Evolutionary conservation across 2,797 vertebrate species (phyloP).

Genomic region (Coilia nasus): DNA sequence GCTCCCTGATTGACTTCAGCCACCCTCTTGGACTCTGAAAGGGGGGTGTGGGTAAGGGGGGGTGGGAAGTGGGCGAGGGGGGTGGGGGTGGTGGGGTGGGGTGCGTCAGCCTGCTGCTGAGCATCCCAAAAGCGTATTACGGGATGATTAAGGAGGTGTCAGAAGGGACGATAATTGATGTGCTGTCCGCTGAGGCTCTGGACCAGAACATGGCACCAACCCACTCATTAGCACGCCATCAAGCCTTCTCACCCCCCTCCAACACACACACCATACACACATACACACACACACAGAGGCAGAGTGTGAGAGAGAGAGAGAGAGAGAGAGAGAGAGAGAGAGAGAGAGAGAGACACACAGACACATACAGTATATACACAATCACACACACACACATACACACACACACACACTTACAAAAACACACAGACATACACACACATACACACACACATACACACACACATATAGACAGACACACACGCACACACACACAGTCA

Average conservation of each 20-base stretch:
- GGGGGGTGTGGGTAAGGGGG: conserved; percentile 2
- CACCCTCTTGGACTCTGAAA: neutral
- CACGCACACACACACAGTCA: neutral
- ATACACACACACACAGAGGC: conserved; percentile 27
- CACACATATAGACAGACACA: too few species aligned
- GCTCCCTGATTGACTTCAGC: neutral
- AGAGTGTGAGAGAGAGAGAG: too few species aligned
- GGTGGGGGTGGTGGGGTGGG: neutral
- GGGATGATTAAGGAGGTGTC: conserved; percentile 61
- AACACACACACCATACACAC: conserved; percentile 16
- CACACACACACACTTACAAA: too few species aligned
- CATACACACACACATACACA: too few species aligned
- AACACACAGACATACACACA: too few species aligned
- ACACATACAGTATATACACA: too few species aligned
- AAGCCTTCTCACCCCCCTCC: conserved; percentile 41
- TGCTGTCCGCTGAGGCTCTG: conserved; percentile 58
- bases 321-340: conserved; percentile 34
- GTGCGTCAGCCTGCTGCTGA: neutral
- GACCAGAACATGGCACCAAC: conserved; percentile 51
- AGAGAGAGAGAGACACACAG: too few species aligned
- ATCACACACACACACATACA: neutral
- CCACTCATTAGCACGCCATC: conserved; percentile 50
- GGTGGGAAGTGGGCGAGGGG: conserved; percentile 27
- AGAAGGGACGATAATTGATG: conserved; percentile 62
- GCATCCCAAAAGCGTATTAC: conserved; percentile 41